phyloP scores from a whole-genome alignment of 1,140 invertebrate genomes.

The Tribolium madens region DNA sequence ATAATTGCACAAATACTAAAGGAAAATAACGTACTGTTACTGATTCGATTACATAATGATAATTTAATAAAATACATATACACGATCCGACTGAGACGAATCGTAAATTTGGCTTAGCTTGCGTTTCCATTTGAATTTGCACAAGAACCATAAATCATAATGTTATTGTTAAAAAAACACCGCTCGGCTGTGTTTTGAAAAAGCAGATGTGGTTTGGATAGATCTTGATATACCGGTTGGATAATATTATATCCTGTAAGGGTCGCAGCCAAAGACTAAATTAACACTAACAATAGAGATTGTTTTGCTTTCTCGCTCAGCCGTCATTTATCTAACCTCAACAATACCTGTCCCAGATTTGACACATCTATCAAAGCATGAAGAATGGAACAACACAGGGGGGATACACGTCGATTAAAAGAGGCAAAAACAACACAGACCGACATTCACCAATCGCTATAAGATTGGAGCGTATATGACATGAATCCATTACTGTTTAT shows the following conservation, averaged over 20 bases:
- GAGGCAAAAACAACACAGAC: conserved; percentile 32
- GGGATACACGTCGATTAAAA: conserved; percentile 34
- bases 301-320: conserved; percentile 70
- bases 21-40: conserved; percentile 18
- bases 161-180: conserved; percentile 26
- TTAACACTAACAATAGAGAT: conserved; percentile 68
- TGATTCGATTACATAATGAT: conserved; percentile 2
- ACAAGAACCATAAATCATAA: conserved; percentile 13
- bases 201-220: conserved; percentile 44
- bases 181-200: conserved; percentile 26
- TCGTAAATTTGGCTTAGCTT: not conserved
- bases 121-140: not conserved
- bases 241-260: conserved; percentile 28
- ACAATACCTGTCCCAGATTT: conserved; percentile 70
- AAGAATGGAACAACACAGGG: conserved; percentile 56
- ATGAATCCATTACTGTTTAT: no score
- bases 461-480: no score
- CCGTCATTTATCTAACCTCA: conserved; percentile 69
- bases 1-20: conserved; percentile 43
- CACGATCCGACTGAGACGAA: not conserved
- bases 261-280: conserved; percentile 58
- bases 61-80: conserved; percentile 13
- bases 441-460: no score
- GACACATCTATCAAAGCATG: conserved; percentile 71
- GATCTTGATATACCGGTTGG: conserved; percentile 45